Base-by-base conservation (phyloP, 2,113 vertebrate species). In the Neotoma lepida region DNA sequence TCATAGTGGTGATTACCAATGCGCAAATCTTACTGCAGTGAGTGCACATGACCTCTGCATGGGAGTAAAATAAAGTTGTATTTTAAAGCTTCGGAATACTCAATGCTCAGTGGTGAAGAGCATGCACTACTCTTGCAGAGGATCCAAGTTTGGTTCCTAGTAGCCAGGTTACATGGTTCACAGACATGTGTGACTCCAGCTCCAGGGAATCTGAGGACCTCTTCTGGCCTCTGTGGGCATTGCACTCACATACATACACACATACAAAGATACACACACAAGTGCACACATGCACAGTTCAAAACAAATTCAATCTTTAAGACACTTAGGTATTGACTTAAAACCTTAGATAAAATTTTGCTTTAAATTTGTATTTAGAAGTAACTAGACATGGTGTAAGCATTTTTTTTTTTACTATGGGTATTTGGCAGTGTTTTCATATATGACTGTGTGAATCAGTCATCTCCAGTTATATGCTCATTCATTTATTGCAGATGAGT, bases 21-120 rank as follows among this genome's bases (percentile, higher is more conserved):
- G 44, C 51, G 81, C 90, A 9, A 80, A 88, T 85, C 89, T 90
- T 58, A 0, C n/a, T 56, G 33, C 51, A 41, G 89, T 90, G 84
- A 77, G n/a, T 95, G 94, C 87, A 97, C 85, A 96, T 97, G 89
- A 74, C 94, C 94, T 71, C 68, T 0, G 66, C 64, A 9, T 54
- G 58, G 44, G 24, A 2, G 12, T 44, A 14, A 77, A 64, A 88
- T n/a, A 58, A 95, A 24, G 1, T 86, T 54, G 41, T 80, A 86
- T 63, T 90, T 90, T 74, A 71, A n/a, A 56, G 81, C 70, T 54
- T 64, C 9, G 61, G 54, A 90, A 68, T 78, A 70, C 30, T 93
- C 20, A 44, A 30, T 20, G 56, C 30, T 66, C 63, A 33, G 0
- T 35, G 17, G 61, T 66, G 22, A 86, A 14, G 44, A 66, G 9